A percentile compares a stretch with the other conserved stretches of the same genome.
phyloP scores from a whole-genome alignment of 2,797 vertebrate genomes.

The Miichthys miiuy region DNA sequence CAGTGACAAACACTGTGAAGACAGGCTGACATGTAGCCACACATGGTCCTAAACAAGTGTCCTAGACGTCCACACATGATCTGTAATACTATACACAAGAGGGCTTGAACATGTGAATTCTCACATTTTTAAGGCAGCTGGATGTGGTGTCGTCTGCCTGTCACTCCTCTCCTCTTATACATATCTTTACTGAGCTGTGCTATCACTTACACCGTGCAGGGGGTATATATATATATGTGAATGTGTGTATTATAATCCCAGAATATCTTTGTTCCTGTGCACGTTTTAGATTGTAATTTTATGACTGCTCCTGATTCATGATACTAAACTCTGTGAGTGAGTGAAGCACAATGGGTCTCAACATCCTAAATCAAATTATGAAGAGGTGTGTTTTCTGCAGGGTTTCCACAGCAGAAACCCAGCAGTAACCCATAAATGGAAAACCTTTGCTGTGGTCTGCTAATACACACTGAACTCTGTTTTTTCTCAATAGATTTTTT shows the following conservation, averaged over 20 bases:
- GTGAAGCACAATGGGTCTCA: neutral
- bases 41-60: conserved; percentile 9
- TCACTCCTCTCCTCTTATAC: conserved; percentile 4
- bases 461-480: neutral
- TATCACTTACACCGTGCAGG: neutral
- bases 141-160: conserved; percentile 9
- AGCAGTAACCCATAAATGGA: neutral
- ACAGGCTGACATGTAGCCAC: conserved; percentile 21
- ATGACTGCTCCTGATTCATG: neutral
- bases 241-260: conserved; percentile 1
- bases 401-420: neutral
- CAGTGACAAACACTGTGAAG: neutral
- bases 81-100: conserved; percentile 35
- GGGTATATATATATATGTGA: neutral
- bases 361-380: neutral
- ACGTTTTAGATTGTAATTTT: neutral
- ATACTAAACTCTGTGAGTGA: neutral
- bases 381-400: neutral
- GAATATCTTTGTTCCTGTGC: conserved; percentile 4
- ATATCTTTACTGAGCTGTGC: neutral
- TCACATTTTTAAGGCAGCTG: conserved; percentile 19
- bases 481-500: neutral
- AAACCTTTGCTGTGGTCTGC: conserved; percentile 2
- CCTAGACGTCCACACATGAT: neutral
- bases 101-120: conserved; percentile 1